Base-by-base conservation (phyloP, 1,140 invertebrate genomes). In the Gryon sp. region DNA sequence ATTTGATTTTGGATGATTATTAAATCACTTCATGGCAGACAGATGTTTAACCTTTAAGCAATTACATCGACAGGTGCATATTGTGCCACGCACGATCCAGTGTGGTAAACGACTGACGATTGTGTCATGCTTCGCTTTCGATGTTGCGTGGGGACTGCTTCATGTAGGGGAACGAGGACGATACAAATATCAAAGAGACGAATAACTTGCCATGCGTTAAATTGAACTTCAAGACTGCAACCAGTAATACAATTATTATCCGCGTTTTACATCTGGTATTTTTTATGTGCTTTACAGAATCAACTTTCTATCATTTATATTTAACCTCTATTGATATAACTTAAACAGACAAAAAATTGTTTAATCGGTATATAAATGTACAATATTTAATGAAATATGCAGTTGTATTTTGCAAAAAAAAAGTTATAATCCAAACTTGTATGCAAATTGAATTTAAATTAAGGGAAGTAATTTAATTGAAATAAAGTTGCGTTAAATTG, bases 151-250 rank as follows among this genome's bases (percentile, higher is more conserved):
- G 57, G 66, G 43, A 34, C 55, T 45, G 19, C 52, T 38, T 65
- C 53, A 46, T 34, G 46, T 68, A 38, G 48, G 62, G 50, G 30
- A 50, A 41, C 70, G 18, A 68, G 11, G 48, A 32, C 59, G 62
- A 48, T 69, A 72, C 30, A 55, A 70, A 57, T 72, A 66, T 48
- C 32, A 48, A 57, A 77, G 55, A 52, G 62, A 78, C 57, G 75
- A 81, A 77, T 79, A 76, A 78, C 73, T 82, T 57, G 79, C 80
- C 84, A 88, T 87, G 86, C 87, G 87, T 88, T 88, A 88, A 88
- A 88, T 88, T 88, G 86, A 85, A 85, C 79, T 85, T 84, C 79
- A 83, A 87, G 59, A 81, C 76, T 76, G 76, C 32, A 60, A 32
- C 74, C 55, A 68, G 63, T 76, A 76, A 52, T 57, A 55, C 38